A percentile compares a stretch with the other conserved stretches of the same genome.
Conservation (phyloP, 2,888 invertebrate species). For the Gastrophysa polygoni region DNA sequence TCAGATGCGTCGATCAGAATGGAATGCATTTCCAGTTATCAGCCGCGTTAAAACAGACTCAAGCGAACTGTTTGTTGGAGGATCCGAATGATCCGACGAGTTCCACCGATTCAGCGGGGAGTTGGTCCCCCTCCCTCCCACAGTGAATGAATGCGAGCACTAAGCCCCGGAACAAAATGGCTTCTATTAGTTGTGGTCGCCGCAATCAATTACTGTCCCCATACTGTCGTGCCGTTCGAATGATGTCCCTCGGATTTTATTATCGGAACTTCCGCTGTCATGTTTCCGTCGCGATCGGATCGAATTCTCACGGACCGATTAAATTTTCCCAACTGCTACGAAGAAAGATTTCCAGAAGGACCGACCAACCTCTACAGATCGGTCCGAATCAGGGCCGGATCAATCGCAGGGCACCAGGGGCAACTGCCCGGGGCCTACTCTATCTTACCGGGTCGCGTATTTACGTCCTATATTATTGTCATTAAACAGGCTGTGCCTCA, state of each 20-base stretch:
- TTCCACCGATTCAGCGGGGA: neutral
- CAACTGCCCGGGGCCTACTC: too few relatives aligned
- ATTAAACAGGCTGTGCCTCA: too few relatives aligned
- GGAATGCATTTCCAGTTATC: neutral
- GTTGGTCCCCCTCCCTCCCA: too few relatives aligned
- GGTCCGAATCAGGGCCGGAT: too few relatives aligned
- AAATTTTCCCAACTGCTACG: neutral
- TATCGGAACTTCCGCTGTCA: neutral
- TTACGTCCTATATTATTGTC: too few relatives aligned
- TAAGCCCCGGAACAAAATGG: neutral
- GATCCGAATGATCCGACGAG: neutral
- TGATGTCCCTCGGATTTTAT: neutral
- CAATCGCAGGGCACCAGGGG: too few relatives aligned
- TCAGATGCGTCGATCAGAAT: neutral
- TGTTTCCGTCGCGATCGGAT: neutral
- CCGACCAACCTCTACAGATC: too few relatives aligned
- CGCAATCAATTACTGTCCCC: conserved; percentile 1
- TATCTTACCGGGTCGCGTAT: too few relatives aligned
- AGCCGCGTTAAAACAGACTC: neutral
- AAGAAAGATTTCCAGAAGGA: neutral
- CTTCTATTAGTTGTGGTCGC: neutral
- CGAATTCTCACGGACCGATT: neutral
- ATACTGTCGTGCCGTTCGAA: neutral
- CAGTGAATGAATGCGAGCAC: neutral
- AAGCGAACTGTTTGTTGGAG: neutral